phyloP scores from a whole-genome alignment of 2,888 invertebrate species.

The Sipha maydis region DNA sequence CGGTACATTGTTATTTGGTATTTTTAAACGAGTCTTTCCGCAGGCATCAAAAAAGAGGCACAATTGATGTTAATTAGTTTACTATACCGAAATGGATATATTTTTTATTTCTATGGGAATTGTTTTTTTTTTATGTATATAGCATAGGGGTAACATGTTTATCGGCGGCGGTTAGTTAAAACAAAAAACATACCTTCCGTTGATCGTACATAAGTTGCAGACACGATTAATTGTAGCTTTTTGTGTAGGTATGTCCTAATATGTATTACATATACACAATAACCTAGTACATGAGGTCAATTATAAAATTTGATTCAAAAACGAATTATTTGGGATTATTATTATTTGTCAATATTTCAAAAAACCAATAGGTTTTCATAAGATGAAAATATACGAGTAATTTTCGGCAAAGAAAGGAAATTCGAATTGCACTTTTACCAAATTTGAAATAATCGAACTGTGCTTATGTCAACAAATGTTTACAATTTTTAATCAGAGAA shows the following conservation, averaged over 20 bases:
- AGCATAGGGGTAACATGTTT: conserved; percentile 55
- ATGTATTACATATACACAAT: background rate
- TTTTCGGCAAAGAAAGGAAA: too few relatives aligned
- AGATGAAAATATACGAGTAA: background rate
- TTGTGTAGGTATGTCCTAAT: background rate
- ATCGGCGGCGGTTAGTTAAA: conserved; percentile 57
- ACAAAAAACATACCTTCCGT: conserved; percentile 40
- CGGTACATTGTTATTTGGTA: conserved; percentile 56
- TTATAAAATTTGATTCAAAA: background rate
- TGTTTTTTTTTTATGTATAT: conserved; percentile 28
- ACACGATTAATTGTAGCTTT: conserved; percentile 56
- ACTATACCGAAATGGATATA: conserved; percentile 55
- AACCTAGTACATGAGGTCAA: background rate
- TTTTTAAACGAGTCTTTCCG: conserved; percentile 58
- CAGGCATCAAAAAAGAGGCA: conserved; percentile 54
- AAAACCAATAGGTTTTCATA: background rate
- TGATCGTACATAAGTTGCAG: conserved; percentile 25
- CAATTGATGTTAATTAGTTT: conserved; percentile 61
- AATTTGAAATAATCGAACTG: too few relatives aligned
- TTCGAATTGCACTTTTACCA: too few relatives aligned
- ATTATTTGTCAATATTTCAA: background rate
- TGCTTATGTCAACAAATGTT: too few relatives aligned
- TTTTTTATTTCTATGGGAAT: conserved; percentile 51
- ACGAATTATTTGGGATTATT: conserved; percentile 17
- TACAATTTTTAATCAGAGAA: too few relatives aligned